Evolutionary conservation across 2,888 invertebrate species (phyloP).

Genomic region (Isoperla grammatica): DNA sequence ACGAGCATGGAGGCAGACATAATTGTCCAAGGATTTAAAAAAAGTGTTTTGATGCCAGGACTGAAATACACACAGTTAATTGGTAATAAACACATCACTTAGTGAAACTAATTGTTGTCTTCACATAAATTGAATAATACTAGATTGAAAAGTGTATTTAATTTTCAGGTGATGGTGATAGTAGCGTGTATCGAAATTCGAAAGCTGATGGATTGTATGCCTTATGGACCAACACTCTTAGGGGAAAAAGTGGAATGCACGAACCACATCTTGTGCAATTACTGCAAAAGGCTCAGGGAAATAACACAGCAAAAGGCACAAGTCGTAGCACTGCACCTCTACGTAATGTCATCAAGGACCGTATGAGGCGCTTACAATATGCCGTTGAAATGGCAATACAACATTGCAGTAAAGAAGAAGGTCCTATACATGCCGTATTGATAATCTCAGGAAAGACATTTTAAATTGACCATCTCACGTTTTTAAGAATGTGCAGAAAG

Average conservation of each 20-base stretch:
- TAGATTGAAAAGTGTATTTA: too few relatives aligned
- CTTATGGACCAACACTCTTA: conserved; percentile 10
- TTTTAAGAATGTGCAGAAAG: conserved; percentile 17
- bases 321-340: neutral
- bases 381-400: conserved; percentile 18
- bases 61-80: conserved; percentile 22
- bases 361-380: conserved; percentile 5
- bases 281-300: neutral
- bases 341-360: conserved; percentile 1
- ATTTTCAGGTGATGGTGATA: conserved; percentile 12
- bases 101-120: too few relatives aligned
- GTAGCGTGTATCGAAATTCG: conserved; percentile 20
- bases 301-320: conserved; percentile 5
- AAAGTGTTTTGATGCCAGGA: conserved; percentile 19
- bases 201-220: conserved; percentile 14
- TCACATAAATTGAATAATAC: too few relatives aligned
- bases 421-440: neutral
- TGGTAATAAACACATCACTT: too few relatives aligned
- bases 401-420: neutral
- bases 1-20: conserved; percentile 2
- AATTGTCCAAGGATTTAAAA: conserved; percentile 26
- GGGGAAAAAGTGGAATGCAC: conserved; percentile 13
- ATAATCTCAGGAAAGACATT: conserved; percentile 3
- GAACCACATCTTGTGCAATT: conserved; percentile 18
- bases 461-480: conserved; percentile 24